A percentile compares a stretch with the other conserved stretches of the same genome.
Conservation (phyloP, 2,797 vertebrate species). For the Semotilus atromaculatus region DNA sequence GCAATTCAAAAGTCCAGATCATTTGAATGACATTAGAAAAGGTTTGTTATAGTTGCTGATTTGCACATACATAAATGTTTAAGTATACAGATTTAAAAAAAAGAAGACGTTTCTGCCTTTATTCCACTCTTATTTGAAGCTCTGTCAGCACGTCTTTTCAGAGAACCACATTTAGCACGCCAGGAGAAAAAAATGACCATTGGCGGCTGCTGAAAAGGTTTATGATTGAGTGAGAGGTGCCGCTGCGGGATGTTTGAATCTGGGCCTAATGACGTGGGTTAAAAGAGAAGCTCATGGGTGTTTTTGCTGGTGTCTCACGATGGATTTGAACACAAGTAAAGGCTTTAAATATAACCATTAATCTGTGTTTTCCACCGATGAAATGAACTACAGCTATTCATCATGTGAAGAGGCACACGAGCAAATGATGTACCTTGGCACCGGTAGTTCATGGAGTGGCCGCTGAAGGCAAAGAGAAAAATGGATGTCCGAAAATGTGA, state of each 20-base stretch:
- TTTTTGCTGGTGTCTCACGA: neutral
- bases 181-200: neutral
- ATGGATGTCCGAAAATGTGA: slow-evolving; percentile 45
- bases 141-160: slow-evolving; percentile 22
- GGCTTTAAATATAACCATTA: slow-evolving; percentile 30
- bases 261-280: slow-evolving; percentile 2
- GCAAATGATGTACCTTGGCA: slow-evolving; percentile 44
- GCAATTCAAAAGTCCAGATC: slow-evolving; percentile 9
- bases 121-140: slow-evolving; percentile 9
- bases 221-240: slow-evolving; percentile 19
- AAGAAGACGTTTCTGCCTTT: neutral
- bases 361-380: slow-evolving; percentile 32
- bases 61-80: neutral
- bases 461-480: slow-evolving; percentile 37
- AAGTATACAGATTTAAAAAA: neutral
- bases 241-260: slow-evolving; percentile 23
- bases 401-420: slow-evolving; percentile 27
- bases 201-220: slow-evolving; percentile 18
- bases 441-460: slow-evolving; percentile 6
- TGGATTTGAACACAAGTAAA: slow-evolving; percentile 29
- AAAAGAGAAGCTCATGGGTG: slow-evolving; percentile 10
- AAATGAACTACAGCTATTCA: slow-evolving; percentile 35
- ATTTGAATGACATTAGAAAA: slow-evolving; percentile 14
- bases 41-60: slow-evolving; percentile 1
- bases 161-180: neutral